Percentiles rank a stretch among this genome's conserved stretches.
phyloP scores from a whole-genome alignment of 1,140 invertebrate species.

The Chionoecetes opilio region DNA sequence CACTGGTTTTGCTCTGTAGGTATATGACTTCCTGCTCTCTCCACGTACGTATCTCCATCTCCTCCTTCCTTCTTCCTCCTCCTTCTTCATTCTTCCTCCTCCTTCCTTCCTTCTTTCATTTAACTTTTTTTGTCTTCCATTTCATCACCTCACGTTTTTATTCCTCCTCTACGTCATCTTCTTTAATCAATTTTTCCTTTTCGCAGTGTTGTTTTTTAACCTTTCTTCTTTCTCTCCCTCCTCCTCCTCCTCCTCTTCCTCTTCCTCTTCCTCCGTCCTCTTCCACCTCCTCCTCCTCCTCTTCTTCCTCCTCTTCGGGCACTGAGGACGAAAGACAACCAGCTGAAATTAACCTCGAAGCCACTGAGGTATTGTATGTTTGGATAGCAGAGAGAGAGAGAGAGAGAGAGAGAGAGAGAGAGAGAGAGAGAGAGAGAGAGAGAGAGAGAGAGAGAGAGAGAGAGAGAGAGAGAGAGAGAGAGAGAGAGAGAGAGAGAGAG shows the following conservation, averaged over 20 bases:
- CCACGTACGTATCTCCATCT: neutral
- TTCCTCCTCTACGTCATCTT: neutral
- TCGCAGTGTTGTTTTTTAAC: neutral
- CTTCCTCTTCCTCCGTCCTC: neutral
- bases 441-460: neutral
- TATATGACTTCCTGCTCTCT: neutral
- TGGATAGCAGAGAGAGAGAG: neutral
- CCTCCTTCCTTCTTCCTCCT: neutral
- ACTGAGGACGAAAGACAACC: neutral
- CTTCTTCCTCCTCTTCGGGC: neutral
- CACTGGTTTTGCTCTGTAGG: neutral
- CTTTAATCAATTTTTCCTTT: neutral
- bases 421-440: no score
- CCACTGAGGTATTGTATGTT: neutral
- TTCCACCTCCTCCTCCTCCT: neutral
- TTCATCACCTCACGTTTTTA: neutral
- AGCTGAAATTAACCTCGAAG: neutral
- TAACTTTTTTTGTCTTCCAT: neutral
- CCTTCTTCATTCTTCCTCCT: neutral
- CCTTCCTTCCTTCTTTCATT: neutral
- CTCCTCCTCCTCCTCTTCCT: neutral
- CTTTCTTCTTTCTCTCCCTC: neutral
- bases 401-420: conserved; percentile 24
- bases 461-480: no score
- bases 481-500: no score